phyloP scores from a whole-genome alignment of 2,113 vertebrate genomes.

The Athene cunicularia region DNA sequence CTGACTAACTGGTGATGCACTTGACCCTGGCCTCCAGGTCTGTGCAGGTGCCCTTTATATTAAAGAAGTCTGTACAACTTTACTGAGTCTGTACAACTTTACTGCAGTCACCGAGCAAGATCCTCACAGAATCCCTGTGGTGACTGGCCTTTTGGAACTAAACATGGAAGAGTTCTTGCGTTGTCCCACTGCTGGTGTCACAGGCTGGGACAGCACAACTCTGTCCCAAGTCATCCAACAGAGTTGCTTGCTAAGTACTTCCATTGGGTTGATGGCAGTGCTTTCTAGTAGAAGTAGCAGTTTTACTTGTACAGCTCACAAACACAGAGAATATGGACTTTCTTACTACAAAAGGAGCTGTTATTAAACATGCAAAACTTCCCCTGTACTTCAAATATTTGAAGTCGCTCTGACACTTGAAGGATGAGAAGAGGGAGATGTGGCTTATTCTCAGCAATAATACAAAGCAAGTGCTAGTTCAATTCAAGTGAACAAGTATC shows the following conservation, averaged over 20 bases:
- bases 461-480: neutral
- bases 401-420: neutral
- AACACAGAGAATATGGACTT: neutral
- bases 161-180: neutral
- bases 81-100: neutral
- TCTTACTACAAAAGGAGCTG: neutral
- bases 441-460: neutral
- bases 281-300: neutral
- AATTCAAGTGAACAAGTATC: neutral
- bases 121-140: rapidly evolving
- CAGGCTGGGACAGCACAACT: neutral
- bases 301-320: neutral
- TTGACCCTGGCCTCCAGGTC: neutral
- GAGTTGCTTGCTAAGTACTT: neutral
- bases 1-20: neutral
- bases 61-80: neutral
- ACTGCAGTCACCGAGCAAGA: neutral
- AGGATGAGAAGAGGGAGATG: neutral
- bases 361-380: neutral
- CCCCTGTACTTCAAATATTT: neutral
- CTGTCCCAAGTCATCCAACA: neutral
- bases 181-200: neutral
- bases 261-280: neutral
- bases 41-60: neutral
- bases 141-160: neutral